Conservation (phyloP, 2,113 vertebrate genomes). For the Dicrurus megarhynchus region DNA sequence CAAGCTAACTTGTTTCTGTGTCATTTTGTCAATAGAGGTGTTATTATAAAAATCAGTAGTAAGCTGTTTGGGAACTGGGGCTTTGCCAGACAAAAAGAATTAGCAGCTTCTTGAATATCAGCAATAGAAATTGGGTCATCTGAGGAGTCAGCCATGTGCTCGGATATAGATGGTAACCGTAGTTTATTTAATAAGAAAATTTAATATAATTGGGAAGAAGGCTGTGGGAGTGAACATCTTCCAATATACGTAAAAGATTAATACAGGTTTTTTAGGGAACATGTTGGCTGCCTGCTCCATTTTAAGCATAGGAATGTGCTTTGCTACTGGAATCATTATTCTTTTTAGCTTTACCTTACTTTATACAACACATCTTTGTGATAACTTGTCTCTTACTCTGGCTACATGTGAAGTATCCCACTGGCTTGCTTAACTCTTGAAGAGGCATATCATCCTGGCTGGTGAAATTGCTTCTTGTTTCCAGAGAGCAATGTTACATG, state of each 20-base stretch:
- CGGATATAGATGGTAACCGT: not conserved
- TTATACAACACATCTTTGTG: not conserved
- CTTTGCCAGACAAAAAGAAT: slow-evolving; percentile 65
- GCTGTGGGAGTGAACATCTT: not conserved
- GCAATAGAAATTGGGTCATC: slow-evolving; percentile 41
- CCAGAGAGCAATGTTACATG: not conserved
- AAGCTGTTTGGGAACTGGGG: slow-evolving; percentile 59
- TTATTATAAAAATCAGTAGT: slow-evolving; percentile 64
- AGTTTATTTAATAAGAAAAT: not conserved
- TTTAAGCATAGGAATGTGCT: not conserved
- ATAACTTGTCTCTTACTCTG: not conserved
- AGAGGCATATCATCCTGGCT: not conserved
- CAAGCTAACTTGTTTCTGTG: slow-evolving; percentile 45
- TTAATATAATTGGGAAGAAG: not conserved
- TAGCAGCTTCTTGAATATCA: slow-evolving; percentile 67
- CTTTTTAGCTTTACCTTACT: not conserved
- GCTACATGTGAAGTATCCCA: not conserved
- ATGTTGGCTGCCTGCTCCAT: not conserved
- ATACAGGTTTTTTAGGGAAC: not conserved
- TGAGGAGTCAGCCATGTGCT: slow-evolving; percentile 17
- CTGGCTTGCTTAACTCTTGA: not conserved
- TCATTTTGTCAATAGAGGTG: slow-evolving; percentile 68
- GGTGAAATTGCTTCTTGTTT: not conserved
- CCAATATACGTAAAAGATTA: not conserved
- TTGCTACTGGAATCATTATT: not conserved